Percentiles rank a stretch among this genome's conserved stretches.
Conservation (phyloP, 2,888 invertebrate genomes). For the Andrena bucephala region DNA sequence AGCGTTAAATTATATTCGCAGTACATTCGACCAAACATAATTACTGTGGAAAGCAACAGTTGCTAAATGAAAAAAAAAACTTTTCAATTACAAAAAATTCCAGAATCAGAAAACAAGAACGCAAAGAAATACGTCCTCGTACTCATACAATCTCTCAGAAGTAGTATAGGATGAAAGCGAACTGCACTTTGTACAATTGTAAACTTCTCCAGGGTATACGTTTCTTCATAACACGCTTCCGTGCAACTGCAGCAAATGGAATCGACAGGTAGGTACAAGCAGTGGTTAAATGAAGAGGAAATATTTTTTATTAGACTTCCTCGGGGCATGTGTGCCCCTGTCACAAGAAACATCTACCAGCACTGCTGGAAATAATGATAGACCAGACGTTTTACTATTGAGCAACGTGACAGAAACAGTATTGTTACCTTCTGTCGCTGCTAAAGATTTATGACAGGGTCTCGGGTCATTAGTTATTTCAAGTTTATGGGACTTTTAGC, state of each 20-base stretch:
- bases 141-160: not conserved
- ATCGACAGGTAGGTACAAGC: conserved; percentile 55
- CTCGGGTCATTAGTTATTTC: not conserved
- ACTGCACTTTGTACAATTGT: conserved; percentile 5
- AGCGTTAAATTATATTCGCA: not conserved
- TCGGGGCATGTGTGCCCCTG: conserved; percentile 25
- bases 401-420: not conserved
- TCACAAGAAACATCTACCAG: conserved; percentile 25
- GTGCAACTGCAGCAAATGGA: conserved; percentile 44
- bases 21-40: not conserved
- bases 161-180: not conserved
- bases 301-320: conserved; percentile 60
- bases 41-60: not conserved
- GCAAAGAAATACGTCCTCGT: not conserved
- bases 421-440: not conserved
- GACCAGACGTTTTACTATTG: not conserved
- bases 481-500: too few species aligned
- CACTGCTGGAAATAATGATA: not conserved
- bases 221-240: not conserved
- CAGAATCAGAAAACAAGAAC: not conserved
- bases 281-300: conserved; percentile 61
- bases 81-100: not conserved
- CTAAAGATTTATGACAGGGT: not conserved
- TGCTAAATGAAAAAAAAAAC: not conserved
- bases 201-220: not conserved